phyloP scores from a whole-genome alignment of 2,888 invertebrate genomes.

The Folsomia manolachei region DNA sequence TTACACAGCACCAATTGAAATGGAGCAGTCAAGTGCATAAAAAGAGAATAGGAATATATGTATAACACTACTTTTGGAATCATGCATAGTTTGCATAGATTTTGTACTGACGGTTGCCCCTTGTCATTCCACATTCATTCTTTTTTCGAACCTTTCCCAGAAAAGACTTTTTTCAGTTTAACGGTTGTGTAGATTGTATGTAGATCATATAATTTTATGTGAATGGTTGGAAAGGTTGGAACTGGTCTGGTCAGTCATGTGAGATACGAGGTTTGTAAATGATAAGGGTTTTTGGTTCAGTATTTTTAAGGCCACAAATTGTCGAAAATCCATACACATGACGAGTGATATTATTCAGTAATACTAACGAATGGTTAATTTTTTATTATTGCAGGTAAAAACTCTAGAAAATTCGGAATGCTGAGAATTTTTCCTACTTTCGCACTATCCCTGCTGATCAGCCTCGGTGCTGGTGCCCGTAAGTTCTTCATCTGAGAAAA shows the following conservation, averaged over 20 bases:
- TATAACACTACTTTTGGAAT: too few species aligned
- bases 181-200: not conserved
- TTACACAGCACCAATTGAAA: conserved; percentile 1
- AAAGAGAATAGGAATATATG: not conserved
- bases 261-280: too few species aligned
- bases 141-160: too few species aligned
- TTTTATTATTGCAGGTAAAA: conserved; percentile 12
- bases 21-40: conserved; percentile 13
- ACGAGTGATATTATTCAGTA: not conserved
- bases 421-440: not conserved
- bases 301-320: too few species aligned
- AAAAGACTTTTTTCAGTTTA: too few species aligned
- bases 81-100: not conserved
- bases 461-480: not conserved
- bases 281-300: too few species aligned
- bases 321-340: not conserved
- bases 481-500: not conserved
- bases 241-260: too few species aligned
- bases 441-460: not conserved
- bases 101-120: not conserved
- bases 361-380: not conserved
- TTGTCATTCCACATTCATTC: too few species aligned
- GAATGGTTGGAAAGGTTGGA: not conserved
- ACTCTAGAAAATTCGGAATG: not conserved
- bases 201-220: not conserved